Percentiles rank a stretch among this genome's conserved stretches.
Conservation (phyloP, 2,888 invertebrate species). For the Ormia ochracea region DNA sequence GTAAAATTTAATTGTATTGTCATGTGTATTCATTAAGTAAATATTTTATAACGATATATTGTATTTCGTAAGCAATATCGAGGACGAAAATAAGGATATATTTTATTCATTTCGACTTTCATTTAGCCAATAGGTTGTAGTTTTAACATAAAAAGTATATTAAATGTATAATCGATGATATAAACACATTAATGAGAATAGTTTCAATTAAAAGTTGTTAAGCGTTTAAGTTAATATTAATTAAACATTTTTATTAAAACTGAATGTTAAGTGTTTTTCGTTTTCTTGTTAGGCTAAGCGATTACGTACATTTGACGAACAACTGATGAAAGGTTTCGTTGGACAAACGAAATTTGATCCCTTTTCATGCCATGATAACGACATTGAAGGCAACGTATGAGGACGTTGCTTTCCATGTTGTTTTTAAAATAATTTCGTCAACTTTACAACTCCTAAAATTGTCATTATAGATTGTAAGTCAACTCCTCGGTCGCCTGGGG, state of each 20-base stretch:
- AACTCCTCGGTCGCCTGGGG: too few species aligned
- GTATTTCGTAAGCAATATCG: conserved; percentile 47
- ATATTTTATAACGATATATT: neutral
- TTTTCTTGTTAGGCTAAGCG: neutral
- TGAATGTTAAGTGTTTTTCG: conserved; percentile 61
- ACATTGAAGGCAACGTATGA: too few species aligned
- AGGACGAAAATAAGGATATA: neutral
- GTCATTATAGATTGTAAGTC: too few species aligned
- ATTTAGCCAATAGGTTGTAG: conserved; percentile 60
- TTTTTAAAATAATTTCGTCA: too few species aligned
- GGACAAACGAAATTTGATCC: neutral
- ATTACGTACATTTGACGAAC: neutral
- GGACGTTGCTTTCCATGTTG: too few species aligned
- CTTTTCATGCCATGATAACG: too few species aligned
- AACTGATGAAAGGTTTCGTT: neutral
- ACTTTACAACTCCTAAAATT: too few species aligned
- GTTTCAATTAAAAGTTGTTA: conserved; percentile 60
- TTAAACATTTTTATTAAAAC: conserved; percentile 33
- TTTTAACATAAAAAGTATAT: conserved; percentile 33
- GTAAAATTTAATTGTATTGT: conserved; percentile 22
- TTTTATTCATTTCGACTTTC: conserved; percentile 14
- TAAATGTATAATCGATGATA: conserved; percentile 8
- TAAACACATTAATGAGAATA: conserved; percentile 44
- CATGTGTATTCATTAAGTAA: too few species aligned
- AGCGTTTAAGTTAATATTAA: conserved; percentile 53